Evolutionary conservation across 1,140 invertebrate species (phyloP).

Genomic region (Chymomyza costata): DNA sequence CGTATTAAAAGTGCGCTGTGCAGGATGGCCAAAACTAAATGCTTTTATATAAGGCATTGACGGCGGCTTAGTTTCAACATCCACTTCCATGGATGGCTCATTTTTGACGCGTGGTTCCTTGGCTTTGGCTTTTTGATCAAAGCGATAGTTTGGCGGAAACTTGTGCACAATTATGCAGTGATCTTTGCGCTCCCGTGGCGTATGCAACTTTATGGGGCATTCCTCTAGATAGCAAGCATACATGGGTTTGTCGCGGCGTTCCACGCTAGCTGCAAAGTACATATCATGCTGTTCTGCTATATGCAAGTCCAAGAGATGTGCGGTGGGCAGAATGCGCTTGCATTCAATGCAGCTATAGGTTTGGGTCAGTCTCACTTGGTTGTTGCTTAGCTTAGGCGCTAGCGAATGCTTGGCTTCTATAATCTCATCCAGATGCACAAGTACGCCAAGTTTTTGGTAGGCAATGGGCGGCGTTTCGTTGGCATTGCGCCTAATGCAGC

Average conservation of each 20-base stretch:
- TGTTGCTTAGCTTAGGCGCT: neutral
- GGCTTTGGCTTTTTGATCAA: conserved; percentile 59
- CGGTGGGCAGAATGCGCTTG: conserved; percentile 79
- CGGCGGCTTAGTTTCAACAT: conserved; percentile 1
- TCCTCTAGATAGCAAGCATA: conserved; percentile 82
- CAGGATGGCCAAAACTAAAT: conserved; percentile 34
- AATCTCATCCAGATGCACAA: conserved; percentile 40
- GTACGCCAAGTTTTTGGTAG: conserved; percentile 53
- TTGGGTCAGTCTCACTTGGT: conserved; percentile 27
- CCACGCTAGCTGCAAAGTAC: conserved; percentile 79
- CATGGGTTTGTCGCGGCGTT: conserved; percentile 79
- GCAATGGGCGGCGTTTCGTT: neutral
- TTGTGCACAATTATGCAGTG: conserved; percentile 81
- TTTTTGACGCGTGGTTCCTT: conserved; percentile 13
- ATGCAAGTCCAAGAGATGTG: conserved; percentile 83
- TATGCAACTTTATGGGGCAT: conserved; percentile 79
- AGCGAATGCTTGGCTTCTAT: conserved; percentile 13
- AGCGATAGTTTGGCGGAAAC: conserved; percentile 81
- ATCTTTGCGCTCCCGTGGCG: conserved; percentile 76
- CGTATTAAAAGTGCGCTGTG: conserved; percentile 35
- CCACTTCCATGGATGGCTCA: conserved; percentile 37
- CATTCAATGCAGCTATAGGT: conserved; percentile 74
- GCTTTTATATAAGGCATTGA: conserved; percentile 27
- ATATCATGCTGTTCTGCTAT: conserved; percentile 82
- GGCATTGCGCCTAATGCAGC: conserved; percentile 15